Evolutionary conservation across 2,797 vertebrate genomes (phyloP).

Genomic region (Sebastolobus altivelis): DNA sequence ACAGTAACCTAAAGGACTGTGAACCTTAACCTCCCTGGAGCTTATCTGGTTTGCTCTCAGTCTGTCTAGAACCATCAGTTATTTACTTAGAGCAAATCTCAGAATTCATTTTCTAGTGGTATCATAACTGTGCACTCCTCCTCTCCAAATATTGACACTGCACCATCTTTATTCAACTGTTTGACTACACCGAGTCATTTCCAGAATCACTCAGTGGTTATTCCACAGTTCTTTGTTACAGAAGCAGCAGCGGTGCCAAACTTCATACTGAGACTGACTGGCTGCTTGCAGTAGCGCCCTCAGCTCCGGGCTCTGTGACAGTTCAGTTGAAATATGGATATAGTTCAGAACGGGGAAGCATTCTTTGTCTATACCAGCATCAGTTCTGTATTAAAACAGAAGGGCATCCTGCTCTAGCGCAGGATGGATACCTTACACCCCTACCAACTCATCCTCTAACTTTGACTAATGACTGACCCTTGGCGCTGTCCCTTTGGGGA

Average conservation of each 20-base stretch:
- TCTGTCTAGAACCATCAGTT: background rate
- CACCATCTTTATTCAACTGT: background rate
- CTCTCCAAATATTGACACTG: background rate
- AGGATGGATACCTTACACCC: constrained; percentile 14
- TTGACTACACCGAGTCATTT: background rate
- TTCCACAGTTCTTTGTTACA: background rate
- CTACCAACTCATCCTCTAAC: constrained; percentile 15
- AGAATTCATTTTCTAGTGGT: background rate
- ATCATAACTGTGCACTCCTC: background rate
- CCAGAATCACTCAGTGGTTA: background rate
- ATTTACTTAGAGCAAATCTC: background rate
- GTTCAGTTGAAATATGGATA: constrained; percentile 47
- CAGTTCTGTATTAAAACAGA: constrained; percentile 22
- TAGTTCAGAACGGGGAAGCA: constrained; percentile 22
- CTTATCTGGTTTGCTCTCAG: background rate
- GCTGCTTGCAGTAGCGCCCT: constrained; percentile 13
- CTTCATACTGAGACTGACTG: constrained; percentile 16
- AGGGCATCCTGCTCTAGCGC: constrained; percentile 18
- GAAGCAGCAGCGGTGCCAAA: constrained; percentile 12
- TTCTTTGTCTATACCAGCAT: constrained; percentile 27
- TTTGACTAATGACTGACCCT: constrained; percentile 59
- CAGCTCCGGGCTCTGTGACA: constrained; percentile 33
- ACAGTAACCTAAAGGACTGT: background rate
- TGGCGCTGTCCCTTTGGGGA: constrained; percentile 18
- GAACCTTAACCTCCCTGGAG: background rate